A percentile compares a stretch with the other conserved stretches of the same genome.
phyloP scores from a whole-genome alignment of 2,888 invertebrate genomes.

The Conomelus anceps region DNA sequence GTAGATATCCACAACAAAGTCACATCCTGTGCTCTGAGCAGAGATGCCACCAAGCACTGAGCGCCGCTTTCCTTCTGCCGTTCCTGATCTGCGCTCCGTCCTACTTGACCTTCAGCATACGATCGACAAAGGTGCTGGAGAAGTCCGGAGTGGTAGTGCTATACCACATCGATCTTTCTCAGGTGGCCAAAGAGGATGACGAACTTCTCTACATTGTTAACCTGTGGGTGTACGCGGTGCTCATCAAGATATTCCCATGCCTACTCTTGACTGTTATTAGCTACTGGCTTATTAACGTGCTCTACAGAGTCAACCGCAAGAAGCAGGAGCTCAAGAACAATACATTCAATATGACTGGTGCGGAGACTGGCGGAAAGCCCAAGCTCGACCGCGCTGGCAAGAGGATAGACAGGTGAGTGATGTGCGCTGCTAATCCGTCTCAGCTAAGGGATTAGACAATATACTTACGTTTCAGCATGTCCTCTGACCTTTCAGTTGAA shows the following conservation, averaged over 20 bases:
- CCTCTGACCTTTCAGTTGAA: background rate
- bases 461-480: background rate
- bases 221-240: slow-evolving; percentile 69
- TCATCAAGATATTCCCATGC: slow-evolving; percentile 75
- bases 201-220: slow-evolving; percentile 50
- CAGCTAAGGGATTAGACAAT: background rate
- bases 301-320: slow-evolving; percentile 67
- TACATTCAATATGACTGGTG: slow-evolving; percentile 46
- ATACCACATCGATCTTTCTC: slow-evolving; percentile 50
- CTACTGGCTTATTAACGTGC: slow-evolving; percentile 60
- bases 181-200: slow-evolving; percentile 41
- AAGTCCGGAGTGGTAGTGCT: slow-evolving; percentile 52
- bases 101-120: slow-evolving; percentile 61
- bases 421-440: background rate
- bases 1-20: slow-evolving; percentile 70
- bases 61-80: slow-evolving; percentile 67
- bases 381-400: slow-evolving; percentile 56
- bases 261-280: slow-evolving; percentile 66
- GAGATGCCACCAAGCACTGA: slow-evolving; percentile 68
- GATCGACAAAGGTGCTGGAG: slow-evolving; percentile 49
- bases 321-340: slow-evolving; percentile 63
- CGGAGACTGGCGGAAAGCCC: slow-evolving; percentile 32
- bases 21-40: slow-evolving; percentile 67
- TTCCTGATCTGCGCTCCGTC: slow-evolving; percentile 77
- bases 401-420: slow-evolving; percentile 53